Base-by-base conservation (phyloP, 2,888 invertebrate species). In the Linnaemya tessellans region DNA sequence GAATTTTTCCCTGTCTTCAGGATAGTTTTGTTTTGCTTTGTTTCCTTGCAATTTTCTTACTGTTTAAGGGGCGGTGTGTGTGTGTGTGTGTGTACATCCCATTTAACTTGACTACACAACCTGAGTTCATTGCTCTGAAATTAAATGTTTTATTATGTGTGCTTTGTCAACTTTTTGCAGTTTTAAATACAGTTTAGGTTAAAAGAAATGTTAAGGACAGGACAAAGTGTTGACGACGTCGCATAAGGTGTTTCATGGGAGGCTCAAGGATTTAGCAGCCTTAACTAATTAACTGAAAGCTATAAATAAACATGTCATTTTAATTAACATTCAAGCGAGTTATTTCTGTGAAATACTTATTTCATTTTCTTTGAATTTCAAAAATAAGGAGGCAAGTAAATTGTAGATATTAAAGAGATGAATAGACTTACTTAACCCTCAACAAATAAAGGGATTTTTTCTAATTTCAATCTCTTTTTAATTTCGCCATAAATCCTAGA, bases 81-180 rank as follows among this genome's bases (percentile, higher is more conserved):
- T 64, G 18, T 49, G 3, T 20, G 8, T 7, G 9, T 35, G 35
- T 18, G 13, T n/a, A 64, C 75, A 64, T 75, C 68, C 75, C 20
- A 54, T 46, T 54, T 10, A 25, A 60, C 1, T 60, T 60, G 1
- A 18, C 10, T 60, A 46, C 35, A 38, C 35, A 38, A 41, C 13
- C 15, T 20, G 62, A 68, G 81, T 81, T 81, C 81, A 75, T 75
- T 81, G 81, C 46, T 56, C 75, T 75, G 25, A 49, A 64, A 75
- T 75, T 35, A 75, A 75, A 64, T 8, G 70, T 75, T 77, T 81
- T 70, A 70, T 70, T 58, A 18, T 38, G 13, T 51, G 51, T 35
- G 56, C 54, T 65, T 15, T 71, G 46, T 41, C 9, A 38, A 8
- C 9, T 60, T 35, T 18, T 62, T 62, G 30, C n/a, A 11, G 9